Evolutionary conservation across 1,140 invertebrate species (phyloP).

Genomic region (Diabrotica virgifera): DNA sequence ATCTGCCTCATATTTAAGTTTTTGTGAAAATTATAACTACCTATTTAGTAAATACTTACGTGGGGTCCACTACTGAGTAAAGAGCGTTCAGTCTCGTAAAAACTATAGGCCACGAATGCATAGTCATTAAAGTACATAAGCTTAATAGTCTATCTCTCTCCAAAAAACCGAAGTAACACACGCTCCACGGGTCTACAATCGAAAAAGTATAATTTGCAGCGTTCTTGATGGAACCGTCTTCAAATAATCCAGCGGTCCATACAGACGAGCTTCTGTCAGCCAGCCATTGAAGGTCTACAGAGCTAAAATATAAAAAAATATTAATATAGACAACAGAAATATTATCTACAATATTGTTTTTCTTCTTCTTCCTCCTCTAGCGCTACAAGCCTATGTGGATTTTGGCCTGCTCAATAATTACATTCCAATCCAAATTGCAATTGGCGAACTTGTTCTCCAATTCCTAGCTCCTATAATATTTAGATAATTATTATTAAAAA

Average conservation of each 20-base stretch:
- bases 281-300: slow-evolving; percentile 91
- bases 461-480: no score
- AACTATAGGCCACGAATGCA: slow-evolving; percentile 93
- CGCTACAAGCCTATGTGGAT: no score
- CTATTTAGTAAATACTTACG: slow-evolving; percentile 61
- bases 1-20: no score
- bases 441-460: no score
- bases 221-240: slow-evolving; percentile 39
- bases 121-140: slow-evolving; percentile 78
- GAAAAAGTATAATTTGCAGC: slow-evolving; percentile 37
- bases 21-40: no score
- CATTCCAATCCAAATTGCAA: no score
- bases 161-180: slow-evolving; percentile 81
- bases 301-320: slow-evolving; percentile 36
- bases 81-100: slow-evolving; percentile 87
- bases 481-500: no score
- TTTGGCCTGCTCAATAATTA: no score
- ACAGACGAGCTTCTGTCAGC: slow-evolving; percentile 85
- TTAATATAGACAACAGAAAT: no score
- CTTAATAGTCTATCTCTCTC: slow-evolving; percentile 69
- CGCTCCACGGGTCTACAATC: slow-evolving; percentile 79
- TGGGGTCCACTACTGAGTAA: slow-evolving; percentile 93
- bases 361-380: no score
- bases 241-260: slow-evolving; percentile 72
- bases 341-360: no score